These are phyloP conservation scores for Neoscelio sp. DNA, from an alignment of 2,888 invertebrate genomes.

Conservation along the genomic window DNA sequence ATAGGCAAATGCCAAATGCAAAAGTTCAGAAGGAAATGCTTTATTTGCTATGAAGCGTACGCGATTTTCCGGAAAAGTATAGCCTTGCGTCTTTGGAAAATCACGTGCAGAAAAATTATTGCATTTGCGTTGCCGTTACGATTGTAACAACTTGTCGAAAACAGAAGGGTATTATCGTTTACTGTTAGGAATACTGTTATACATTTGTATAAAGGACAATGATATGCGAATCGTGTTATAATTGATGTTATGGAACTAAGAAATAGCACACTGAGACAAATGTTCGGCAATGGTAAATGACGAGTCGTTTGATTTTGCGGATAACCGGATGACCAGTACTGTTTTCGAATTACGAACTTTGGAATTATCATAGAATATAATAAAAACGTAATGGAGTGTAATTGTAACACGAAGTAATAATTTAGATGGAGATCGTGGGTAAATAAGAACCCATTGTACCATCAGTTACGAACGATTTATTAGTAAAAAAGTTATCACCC, in stretches of 20 bases:
- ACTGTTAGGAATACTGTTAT: slow-evolving; percentile 58
- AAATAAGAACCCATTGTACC: background rate
- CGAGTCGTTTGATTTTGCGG: too few species aligned
- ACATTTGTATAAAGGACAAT: slow-evolving; percentile 22
- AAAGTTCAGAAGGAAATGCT: slow-evolving; percentile 17
- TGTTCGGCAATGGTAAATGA: too few species aligned
- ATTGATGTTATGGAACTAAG: too few species aligned
- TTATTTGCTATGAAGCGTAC: slow-evolving; percentile 8
- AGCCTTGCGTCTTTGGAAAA: slow-evolving; percentile 36
- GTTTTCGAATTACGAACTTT: too few species aligned
- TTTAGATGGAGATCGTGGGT: background rate
- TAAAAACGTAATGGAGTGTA: background rate
- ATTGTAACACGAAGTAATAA: background rate
- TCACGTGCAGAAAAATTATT: slow-evolving; percentile 10
- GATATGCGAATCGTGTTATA: slow-evolving; percentile 19
- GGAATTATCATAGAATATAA: background rate
- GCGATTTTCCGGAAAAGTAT: slow-evolving; percentile 1
- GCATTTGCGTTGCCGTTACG: slow-evolving; percentile 32
- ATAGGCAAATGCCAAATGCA: too few species aligned
- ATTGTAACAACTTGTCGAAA: slow-evolving; percentile 38
- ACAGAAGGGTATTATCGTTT: slow-evolving; percentile 38
- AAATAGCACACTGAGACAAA: background rate
- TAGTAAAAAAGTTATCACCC: slow-evolving; percentile 4
- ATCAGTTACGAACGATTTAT: slow-evolving; percentile 4
- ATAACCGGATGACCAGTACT: too few species aligned